Percentiles rank a stretch among this genome's conserved stretches.
These are phyloP conservation scores for Fukomys damarensis DNA, from an alignment of 2,113 vertebrate species.

Conservation along the genomic window DNA sequence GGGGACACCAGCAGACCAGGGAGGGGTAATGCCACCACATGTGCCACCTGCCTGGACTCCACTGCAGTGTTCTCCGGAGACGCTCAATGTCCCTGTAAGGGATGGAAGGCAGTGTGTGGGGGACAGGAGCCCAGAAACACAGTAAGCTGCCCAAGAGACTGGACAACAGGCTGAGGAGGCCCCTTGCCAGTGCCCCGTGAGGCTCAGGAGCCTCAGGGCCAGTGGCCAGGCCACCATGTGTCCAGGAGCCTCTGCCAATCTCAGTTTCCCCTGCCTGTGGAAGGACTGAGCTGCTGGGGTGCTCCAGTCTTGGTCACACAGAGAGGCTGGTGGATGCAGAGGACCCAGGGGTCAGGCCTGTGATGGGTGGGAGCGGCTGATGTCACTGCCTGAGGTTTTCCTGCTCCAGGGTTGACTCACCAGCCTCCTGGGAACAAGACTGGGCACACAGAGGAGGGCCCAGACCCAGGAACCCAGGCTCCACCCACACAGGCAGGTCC, in stretches of 20 bases:
- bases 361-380: background rate
- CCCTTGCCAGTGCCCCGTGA: no score
- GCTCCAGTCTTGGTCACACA: accelerated
- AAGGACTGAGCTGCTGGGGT: background rate
- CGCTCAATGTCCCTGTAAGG: accelerated
- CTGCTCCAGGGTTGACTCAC: accelerated
- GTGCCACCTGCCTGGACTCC: accelerated
- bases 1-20: background rate
- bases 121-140: constrained; percentile 72
- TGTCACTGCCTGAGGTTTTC: background rate
- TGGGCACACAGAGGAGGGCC: background rate
- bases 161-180: no score
- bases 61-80: background rate
- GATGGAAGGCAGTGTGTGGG: accelerated
- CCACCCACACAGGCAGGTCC: background rate
- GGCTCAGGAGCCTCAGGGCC: background rate
- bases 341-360: background rate
- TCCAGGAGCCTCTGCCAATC: background rate
- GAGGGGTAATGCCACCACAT: accelerated
- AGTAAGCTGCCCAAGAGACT: background rate
- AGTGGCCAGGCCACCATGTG: accelerated
- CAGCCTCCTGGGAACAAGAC: accelerated
- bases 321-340: no score
- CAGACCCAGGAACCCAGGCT: background rate
- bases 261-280: background rate